Percentiles rank a stretch among this genome's conserved stretches.
These are phyloP conservation scores for Mormyrops boulengeri DNA, from an alignment of 2,797 vertebrate species.

Conservation along the genomic window DNA sequence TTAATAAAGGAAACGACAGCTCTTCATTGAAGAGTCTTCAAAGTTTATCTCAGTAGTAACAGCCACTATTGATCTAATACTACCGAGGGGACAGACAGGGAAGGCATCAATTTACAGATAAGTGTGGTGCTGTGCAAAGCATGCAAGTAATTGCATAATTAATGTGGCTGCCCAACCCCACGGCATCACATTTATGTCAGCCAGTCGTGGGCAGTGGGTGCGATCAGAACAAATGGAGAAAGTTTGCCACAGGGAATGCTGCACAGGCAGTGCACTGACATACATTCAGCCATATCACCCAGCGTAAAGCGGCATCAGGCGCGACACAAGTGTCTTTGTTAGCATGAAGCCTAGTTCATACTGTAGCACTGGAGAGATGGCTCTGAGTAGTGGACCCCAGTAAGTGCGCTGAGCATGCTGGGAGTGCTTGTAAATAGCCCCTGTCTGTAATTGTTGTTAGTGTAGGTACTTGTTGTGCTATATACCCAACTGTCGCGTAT, in stretches of 20 bases:
- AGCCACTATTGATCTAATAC: neutral
- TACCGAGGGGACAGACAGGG: neutral
- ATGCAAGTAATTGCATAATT: neutral
- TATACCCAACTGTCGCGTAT: too few species aligned
- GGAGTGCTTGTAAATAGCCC: too few species aligned
- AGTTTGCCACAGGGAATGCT: neutral
- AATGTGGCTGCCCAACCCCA: neutral
- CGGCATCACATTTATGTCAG: neutral
- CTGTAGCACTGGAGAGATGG: too few species aligned
- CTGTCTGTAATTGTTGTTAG: too few species aligned
- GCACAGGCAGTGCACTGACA: neutral
- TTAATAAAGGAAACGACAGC: neutral
- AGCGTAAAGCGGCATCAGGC: too few species aligned
- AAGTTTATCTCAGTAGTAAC: neutral
- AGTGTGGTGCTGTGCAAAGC: neutral
- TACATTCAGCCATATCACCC: too few species aligned
- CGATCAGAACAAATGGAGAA: neutral
- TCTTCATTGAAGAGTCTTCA: too few species aligned
- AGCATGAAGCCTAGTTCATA: too few species aligned
- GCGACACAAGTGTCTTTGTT: too few species aligned
- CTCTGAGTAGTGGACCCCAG: too few species aligned
- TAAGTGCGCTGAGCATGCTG: too few species aligned
- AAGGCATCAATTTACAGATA: neutral
- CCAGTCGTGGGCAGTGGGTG: neutral
- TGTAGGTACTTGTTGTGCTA: too few species aligned